These are phyloP conservation scores for Mus minutoides DNA, from an alignment of 2,797 vertebrate species.

Conservation along the genomic window DNA sequence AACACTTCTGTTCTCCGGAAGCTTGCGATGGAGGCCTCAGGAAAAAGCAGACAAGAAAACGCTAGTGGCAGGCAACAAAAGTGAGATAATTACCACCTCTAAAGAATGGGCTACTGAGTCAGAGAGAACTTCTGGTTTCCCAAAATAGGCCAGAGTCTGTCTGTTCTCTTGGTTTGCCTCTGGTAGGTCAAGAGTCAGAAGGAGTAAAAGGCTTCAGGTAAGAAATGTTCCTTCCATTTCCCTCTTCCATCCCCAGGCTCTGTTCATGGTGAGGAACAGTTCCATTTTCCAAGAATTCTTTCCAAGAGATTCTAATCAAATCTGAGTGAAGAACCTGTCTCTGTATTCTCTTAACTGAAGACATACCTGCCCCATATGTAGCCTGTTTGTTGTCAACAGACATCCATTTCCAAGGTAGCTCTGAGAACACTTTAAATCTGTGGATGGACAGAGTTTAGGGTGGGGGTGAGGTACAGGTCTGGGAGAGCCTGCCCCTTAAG, in stretches of 20 bases:
- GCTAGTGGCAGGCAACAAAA: not conserved
- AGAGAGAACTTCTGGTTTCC: not conserved
- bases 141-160: not conserved
- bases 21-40: not conserved
- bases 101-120: not conserved
- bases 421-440: not conserved
- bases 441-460: too few relatives aligned
- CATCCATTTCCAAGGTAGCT: not conserved
- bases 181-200: not conserved
- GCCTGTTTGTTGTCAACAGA: not conserved
- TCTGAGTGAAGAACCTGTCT: too few relatives aligned
- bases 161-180: conserved; percentile 2
- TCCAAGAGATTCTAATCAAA: not conserved
- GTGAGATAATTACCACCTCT: not conserved
- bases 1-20: not conserved
- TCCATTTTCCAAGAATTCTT: not conserved
- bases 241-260: not conserved
- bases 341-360: not conserved
- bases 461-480: not conserved
- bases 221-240: not conserved
- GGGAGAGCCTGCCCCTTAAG: too few relatives aligned
- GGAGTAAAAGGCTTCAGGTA: not conserved
- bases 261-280: not conserved
- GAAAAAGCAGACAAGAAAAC: not conserved
- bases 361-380: not conserved